phyloP scores from a whole-genome alignment of 37 sponge, comb jelly and placozoan genomes.

The Petrosia ficiformis region DNA sequence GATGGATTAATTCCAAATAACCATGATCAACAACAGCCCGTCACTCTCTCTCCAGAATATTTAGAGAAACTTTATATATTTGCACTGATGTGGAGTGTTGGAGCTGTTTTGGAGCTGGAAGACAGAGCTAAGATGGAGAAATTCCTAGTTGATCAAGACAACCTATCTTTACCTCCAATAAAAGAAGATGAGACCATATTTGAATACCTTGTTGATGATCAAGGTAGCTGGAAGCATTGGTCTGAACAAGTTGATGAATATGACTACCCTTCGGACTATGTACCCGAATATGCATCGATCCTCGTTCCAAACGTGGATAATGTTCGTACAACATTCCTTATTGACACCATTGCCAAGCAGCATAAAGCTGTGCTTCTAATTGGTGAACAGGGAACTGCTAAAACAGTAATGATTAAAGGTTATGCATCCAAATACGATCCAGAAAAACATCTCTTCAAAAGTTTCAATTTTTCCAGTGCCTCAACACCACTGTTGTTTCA shows the following conservation, averaged over 20 bases:
- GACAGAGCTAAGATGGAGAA: constrained; percentile 89
- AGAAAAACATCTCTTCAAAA: constrained; percentile 91
- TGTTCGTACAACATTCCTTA: constrained; percentile 92
- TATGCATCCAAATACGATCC: constrained; percentile 83
- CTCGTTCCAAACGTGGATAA: constrained; percentile 99
- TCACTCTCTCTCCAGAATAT: constrained; percentile 41
- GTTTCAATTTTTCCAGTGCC: constrained; percentile 97
- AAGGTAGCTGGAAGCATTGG: constrained; percentile 89
- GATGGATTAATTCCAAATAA: constrained; percentile 77
- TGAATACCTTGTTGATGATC: constrained; percentile 87
- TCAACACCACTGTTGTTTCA: constrained; percentile 95
- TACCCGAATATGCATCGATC: constrained; percentile 93
- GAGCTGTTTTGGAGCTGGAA: constrained; percentile 89
- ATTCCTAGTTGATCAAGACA: constrained; percentile 54
- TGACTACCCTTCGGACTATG: constrained; percentile 79
- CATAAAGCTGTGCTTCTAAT: constrained; percentile 88
- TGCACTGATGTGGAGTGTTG: constrained; percentile 99
- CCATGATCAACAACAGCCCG: background rate
- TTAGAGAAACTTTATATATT: constrained; percentile 88
- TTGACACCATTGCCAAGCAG: constrained; percentile 92
- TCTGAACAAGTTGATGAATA: constrained; percentile 71
- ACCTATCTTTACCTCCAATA: constrained; percentile 77
- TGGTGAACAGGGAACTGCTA: constrained; percentile 97
- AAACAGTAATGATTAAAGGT: constrained; percentile 95
- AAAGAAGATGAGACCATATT: constrained; percentile 91